phyloP scores from a whole-genome alignment of 2,888 invertebrate genomes.

The Drosophila prolongata region DNA sequence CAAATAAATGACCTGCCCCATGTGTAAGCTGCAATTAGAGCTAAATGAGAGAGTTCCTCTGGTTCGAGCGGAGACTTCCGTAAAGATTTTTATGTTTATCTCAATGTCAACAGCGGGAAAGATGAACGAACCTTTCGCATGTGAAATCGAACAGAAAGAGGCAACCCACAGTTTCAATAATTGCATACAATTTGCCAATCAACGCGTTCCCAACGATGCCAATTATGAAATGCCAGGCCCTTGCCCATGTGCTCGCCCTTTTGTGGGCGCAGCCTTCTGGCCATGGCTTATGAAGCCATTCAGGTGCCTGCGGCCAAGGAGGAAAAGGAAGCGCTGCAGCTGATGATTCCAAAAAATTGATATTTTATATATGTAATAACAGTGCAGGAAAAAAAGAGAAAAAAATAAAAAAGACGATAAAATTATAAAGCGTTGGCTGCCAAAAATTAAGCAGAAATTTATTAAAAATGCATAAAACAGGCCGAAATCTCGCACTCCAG shows the following conservation, averaged over 20 bases:
- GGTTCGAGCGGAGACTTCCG: slow-evolving; percentile 60
- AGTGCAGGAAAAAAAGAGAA: slow-evolving; percentile 22
- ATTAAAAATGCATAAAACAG: slow-evolving; percentile 72
- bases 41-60: slow-evolving; percentile 49
- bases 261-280: slow-evolving; percentile 47
- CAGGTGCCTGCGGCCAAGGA: slow-evolving; percentile 42
- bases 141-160: slow-evolving; percentile 26
- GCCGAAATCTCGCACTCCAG: slow-evolving; percentile 29
- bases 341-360: slow-evolving; percentile 61
- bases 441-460: slow-evolving; percentile 70
- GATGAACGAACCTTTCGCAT: slow-evolving; percentile 71
- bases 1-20: slow-evolving; percentile 52
- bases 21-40: slow-evolving; percentile 62
- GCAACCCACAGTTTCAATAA: slow-evolving; percentile 57
- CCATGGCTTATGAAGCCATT: slow-evolving; percentile 77
- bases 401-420: slow-evolving; percentile 28
- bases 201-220: slow-evolving; percentile 73
- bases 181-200: slow-evolving; percentile 79
- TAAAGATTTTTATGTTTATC: slow-evolving; percentile 49
- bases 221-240: slow-evolving; percentile 61
- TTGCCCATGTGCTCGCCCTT: slow-evolving; percentile 4
- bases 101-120: slow-evolving; percentile 69
- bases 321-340: slow-evolving; percentile 44
- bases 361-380: slow-evolving; percentile 68
- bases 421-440: slow-evolving; percentile 34